Conservation (phyloP, 1,140 invertebrate genomes). For the Platorchestia sp. region DNA sequence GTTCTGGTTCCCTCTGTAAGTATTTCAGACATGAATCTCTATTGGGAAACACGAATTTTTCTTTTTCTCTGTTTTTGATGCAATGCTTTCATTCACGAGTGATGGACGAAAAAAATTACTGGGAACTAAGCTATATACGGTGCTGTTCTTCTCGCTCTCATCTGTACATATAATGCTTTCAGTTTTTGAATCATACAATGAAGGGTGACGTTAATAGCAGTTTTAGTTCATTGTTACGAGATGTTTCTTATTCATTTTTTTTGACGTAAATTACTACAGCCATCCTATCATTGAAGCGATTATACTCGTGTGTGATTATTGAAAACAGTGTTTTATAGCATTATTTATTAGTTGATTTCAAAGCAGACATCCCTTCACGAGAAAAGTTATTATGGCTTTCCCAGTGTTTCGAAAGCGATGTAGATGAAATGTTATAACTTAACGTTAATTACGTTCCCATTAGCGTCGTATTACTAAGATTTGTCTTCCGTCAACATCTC, state of each 20-base stretch:
- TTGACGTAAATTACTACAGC: background rate
- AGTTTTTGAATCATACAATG: background rate
- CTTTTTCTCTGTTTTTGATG: background rate
- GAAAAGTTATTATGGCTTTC: background rate
- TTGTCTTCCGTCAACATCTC: constrained; percentile 43
- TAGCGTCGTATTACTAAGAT: constrained; percentile 21
- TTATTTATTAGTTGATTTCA: background rate
- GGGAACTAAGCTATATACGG: background rate
- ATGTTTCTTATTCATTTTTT: background rate
- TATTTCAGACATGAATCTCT: background rate
- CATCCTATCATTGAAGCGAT: background rate
- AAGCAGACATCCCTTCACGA: background rate
- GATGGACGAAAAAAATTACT: background rate
- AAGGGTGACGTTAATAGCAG: background rate
- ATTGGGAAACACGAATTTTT: background rate
- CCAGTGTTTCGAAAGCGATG: background rate
- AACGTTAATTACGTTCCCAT: background rate
- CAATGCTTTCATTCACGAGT: background rate
- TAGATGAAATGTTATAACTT: constrained; percentile 6
- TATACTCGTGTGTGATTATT: background rate
- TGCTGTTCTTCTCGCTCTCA: background rate
- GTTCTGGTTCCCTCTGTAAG: background rate
- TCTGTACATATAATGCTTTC: background rate
- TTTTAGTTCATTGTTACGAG: background rate
- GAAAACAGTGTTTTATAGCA: background rate